Percentiles rank a stretch among this genome's conserved stretches.
Evolutionary conservation across 2,888 invertebrate genomes (phyloP).

Genomic region (Epinotia bilunana): DNA sequence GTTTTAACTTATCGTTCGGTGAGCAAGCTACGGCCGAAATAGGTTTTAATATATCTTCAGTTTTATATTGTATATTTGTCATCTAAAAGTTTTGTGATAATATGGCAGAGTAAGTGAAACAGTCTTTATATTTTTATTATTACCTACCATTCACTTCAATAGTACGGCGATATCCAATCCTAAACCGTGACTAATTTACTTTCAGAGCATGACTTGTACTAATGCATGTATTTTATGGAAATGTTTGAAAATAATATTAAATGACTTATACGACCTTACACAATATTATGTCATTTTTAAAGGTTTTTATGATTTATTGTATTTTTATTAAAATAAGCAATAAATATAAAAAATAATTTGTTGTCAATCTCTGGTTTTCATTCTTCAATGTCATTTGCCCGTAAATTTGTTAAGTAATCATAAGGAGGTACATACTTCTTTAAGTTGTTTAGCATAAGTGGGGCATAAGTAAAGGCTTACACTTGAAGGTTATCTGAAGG

Average conservation of each 20-base stretch:
- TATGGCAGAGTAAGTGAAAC: conserved; percentile 40
- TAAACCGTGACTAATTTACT: not conserved
- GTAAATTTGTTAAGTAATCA: not conserved
- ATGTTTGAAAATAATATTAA: not conserved
- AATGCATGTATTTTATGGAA: not conserved
- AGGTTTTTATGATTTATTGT: not conserved
- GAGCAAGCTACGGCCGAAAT: conserved; percentile 1
- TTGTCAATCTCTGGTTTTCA: not conserved
- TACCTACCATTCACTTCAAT: not conserved
- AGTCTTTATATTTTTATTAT: not conserved
- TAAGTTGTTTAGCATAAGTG: conserved; percentile 9
- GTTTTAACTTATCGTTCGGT: not conserved
- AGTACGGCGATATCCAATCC: not conserved
- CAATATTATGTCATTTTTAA: not conserved
- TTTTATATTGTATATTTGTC: not conserved
- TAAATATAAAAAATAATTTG: no score
- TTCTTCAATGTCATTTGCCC: conserved; percentile 5
- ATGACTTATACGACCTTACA: not conserved
- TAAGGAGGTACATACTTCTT: not conserved
- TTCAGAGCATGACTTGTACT: conserved; percentile 33
- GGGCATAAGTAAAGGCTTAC: conserved; percentile 28
- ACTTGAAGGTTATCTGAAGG: conserved; percentile 56
- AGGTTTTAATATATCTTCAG: not conserved
- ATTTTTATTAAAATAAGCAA: not conserved
- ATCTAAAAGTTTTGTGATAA: conserved; percentile 9